phyloP scores from a whole-genome alignment of 2,113 vertebrate genomes.

The Cettia cetti region DNA sequence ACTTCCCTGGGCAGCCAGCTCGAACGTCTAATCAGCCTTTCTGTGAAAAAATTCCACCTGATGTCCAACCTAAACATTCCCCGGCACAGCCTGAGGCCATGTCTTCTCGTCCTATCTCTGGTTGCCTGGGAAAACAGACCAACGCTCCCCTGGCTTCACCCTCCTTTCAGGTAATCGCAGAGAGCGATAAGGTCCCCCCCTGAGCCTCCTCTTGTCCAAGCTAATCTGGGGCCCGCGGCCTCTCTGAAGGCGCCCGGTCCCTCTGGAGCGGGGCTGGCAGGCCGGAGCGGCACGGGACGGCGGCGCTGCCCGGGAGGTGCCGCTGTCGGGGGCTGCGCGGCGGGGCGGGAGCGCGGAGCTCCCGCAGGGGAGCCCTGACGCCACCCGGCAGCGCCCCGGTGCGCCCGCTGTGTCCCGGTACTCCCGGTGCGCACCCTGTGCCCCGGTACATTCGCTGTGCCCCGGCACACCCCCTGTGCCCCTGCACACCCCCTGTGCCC shows the following conservation, averaged over 20 bases:
- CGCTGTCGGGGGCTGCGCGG: not conserved
- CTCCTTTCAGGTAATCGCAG: not conserved
- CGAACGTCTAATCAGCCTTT: not conserved
- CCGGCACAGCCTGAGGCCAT: not conserved
- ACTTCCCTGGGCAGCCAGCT: not conserved
- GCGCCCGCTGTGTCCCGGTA: no score
- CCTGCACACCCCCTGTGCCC: no score
- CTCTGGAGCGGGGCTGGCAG: not conserved
- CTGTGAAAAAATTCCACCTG: not conserved
- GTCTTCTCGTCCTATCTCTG: not conserved
- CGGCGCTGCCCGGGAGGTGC: accelerated
- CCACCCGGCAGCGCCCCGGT: no score
- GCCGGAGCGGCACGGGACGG: no score
- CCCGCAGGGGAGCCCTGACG: not conserved
- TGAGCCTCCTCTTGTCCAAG: not conserved
- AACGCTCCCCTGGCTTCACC: not conserved
- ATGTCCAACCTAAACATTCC: not conserved
- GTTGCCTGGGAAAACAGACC: not conserved
- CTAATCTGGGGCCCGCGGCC: accelerated
- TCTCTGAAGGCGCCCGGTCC: not conserved
- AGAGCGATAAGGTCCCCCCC: not conserved
- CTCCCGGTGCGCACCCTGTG: not conserved
- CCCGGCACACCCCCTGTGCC: no score
- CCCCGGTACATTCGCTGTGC: no score
- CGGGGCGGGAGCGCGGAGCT: not conserved